Conservation (phyloP, 2,888 invertebrate species). For the Plagiodera versicolora region DNA sequence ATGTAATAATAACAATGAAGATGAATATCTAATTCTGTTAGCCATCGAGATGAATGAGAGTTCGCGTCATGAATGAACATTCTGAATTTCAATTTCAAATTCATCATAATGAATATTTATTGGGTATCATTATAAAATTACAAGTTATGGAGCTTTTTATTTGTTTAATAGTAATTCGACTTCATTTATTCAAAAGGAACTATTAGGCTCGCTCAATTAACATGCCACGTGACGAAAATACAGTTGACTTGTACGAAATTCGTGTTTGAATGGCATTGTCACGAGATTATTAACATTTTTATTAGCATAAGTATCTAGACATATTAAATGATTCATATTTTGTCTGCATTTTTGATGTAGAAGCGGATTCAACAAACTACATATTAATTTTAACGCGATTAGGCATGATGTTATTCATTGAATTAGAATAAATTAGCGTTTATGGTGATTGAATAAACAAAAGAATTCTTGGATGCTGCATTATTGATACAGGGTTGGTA, state of each 20-base stretch:
- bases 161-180: constrained; percentile 15
- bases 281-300: constrained; percentile 6
- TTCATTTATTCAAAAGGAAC: constrained; percentile 8
- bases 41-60: constrained; percentile 10
- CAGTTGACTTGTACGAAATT: constrained; percentile 6
- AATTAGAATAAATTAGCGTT: not conserved
- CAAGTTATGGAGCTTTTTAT: constrained; percentile 12
- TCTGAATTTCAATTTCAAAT: constrained; percentile 17
- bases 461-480: not conserved
- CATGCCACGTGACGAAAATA: constrained; percentile 9
- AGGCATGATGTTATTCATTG: not conserved
- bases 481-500: too few species aligned
- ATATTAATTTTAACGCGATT: not conserved
- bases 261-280: constrained; percentile 10
- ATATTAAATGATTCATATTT: constrained; percentile 1
- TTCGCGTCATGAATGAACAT: constrained; percentile 14
- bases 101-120: constrained; percentile 16
- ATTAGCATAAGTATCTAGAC: constrained; percentile 1
- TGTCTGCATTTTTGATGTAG: not conserved
- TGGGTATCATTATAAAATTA: constrained; percentile 17
- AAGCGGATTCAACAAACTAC: not conserved
- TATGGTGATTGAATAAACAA: not conserved
- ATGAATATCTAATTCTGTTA: constrained; percentile 12
- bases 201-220: constrained; percentile 11
- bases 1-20: constrained; percentile 11